phyloP scores from a whole-genome alignment of 2,113 vertebrate species.

The Chaetodon trifascialis region DNA sequence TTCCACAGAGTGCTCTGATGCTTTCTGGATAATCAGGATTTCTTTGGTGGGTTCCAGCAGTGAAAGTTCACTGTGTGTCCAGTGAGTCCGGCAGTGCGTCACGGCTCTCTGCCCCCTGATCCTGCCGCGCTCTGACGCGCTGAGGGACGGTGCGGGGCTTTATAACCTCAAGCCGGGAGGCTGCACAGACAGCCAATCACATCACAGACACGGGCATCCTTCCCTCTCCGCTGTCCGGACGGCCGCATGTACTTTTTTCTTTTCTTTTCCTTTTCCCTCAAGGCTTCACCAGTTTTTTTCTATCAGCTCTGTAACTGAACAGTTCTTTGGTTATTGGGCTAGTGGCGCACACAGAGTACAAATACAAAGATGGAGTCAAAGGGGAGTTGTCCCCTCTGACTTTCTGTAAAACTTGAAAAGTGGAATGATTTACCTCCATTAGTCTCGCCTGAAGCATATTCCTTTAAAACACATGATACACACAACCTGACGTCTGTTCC shows the following conservation, averaged over 20 bases:
- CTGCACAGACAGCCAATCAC: slow-evolving; percentile 70
- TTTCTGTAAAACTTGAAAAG: not conserved
- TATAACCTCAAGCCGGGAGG: slow-evolving; percentile 60
- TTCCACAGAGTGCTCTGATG: not conserved
- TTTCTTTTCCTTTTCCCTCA: no score
- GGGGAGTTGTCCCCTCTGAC: not conserved
- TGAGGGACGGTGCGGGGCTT: not conserved
- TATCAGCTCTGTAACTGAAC: no score
- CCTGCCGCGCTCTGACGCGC: slow-evolving; percentile 32
- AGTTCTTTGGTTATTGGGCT: not conserved
- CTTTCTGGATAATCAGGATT: not conserved
- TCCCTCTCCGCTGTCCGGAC: not conserved
- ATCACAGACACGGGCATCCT: slow-evolving; percentile 25
- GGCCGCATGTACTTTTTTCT: no score
- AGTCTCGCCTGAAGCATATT: not conserved
- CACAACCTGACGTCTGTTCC: not conserved
- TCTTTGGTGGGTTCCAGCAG: not conserved
- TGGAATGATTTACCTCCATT: not conserved
- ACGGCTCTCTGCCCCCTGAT: not conserved
- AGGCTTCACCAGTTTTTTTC: no score
- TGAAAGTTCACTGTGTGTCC: slow-evolving; percentile 2
- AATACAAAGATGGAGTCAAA: not conserved
- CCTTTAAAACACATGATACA: slow-evolving; percentile 4
- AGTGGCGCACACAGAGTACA: not conserved
- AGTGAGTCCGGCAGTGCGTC: not conserved